These are phyloP conservation scores for Yasuhikotakia modesta DNA, from an alignment of 2,797 vertebrate species.

Conservation along the genomic window DNA sequence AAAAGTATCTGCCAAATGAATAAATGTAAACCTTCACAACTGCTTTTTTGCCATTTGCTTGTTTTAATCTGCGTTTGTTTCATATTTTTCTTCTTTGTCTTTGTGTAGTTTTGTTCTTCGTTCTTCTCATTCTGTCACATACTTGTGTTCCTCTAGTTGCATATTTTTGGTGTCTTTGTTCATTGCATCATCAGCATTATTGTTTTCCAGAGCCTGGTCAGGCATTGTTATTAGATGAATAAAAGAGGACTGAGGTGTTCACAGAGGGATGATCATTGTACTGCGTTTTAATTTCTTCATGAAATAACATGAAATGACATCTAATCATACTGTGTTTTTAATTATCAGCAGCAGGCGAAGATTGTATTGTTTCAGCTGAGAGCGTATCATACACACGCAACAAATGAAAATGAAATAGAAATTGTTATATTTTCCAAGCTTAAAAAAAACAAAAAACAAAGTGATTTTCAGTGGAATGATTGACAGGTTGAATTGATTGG, in stretches of 20 bases:
- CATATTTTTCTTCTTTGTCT: background rate
- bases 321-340: background rate
- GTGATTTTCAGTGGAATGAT: conserved; percentile 23
- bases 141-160: background rate
- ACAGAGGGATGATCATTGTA: background rate
- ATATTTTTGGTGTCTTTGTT: background rate
- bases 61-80: background rate
- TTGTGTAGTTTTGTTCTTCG: too few species aligned
- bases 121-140: too few species aligned
- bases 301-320: too few species aligned
- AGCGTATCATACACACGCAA: conserved; percentile 19
- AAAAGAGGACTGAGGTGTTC: conserved; percentile 25
- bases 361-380: conserved; percentile 2
- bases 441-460: conserved; percentile 40
- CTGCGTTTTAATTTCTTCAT: background rate
- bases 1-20: too few species aligned
- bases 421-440: conserved; percentile 19
- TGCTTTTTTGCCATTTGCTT: conserved; percentile 7
- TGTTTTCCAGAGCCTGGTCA: conserved; percentile 9
- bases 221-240: conserved; percentile 6
- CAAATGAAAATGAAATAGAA: conserved; percentile 27
- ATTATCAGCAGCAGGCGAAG: background rate
- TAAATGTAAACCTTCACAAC: too few species aligned
- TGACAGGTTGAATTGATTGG: conserved; percentile 51
- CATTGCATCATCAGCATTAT: background rate